Conservation (phyloP, 2,888 invertebrate species). For the Lampropteryx suffumata region DNA sequence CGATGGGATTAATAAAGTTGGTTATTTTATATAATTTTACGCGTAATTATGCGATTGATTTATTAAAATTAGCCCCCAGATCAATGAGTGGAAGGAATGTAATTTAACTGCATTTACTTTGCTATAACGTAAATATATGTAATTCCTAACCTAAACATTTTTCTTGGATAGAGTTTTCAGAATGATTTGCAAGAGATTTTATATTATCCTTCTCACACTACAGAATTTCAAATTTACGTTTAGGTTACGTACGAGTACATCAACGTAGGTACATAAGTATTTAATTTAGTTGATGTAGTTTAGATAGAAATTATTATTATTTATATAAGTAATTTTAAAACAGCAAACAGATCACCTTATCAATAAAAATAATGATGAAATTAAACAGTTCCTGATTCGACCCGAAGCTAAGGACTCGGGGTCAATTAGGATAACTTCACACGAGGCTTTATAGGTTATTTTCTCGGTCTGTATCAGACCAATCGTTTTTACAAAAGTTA, state of each 20-base stretch:
- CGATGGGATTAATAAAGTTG: too few relatives aligned
- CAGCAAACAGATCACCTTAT: too few relatives aligned
- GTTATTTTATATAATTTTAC: too few relatives aligned
- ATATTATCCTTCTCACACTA: background rate
- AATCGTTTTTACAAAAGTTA: conserved; percentile 38
- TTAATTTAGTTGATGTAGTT: conserved; percentile 25
- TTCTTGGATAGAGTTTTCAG: too few relatives aligned
- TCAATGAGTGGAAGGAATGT: background rate
- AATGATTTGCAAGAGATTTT: background rate
- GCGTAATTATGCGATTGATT: too few relatives aligned
- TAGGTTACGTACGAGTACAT: too few relatives aligned
- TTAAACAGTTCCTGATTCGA: too few relatives aligned
- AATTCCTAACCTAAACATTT: too few relatives aligned
- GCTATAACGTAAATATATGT: background rate
- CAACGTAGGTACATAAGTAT: conserved; percentile 23
- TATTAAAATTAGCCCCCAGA: too few relatives aligned
- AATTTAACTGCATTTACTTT: conserved; percentile 15
- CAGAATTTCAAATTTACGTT: conserved; percentile 1
- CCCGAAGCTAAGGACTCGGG: too few relatives aligned
- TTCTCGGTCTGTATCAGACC: conserved; percentile 77
- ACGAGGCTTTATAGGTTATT: conserved; percentile 52
- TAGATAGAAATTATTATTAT: conserved; percentile 11
- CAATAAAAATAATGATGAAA: too few relatives aligned
- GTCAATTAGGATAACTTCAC: conserved; percentile 15
- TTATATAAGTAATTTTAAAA: background rate